Percentiles rank a stretch among this genome's conserved stretches.
Conservation (phyloP, 2,888 invertebrate species). For the Trachelus tabidus region DNA sequence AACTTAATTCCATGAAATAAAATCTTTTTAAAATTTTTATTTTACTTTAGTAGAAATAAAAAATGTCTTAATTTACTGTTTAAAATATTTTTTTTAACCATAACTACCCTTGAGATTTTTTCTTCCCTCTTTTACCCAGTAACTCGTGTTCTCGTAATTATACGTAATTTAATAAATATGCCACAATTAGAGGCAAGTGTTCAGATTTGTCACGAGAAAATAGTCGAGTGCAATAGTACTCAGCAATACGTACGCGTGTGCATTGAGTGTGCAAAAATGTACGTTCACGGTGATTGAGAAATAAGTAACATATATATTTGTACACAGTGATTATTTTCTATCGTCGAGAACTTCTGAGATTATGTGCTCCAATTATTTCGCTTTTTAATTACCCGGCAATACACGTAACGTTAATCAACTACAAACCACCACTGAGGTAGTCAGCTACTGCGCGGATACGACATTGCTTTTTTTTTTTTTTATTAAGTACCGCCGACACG, state of each 20-base stretch:
- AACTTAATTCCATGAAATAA: background rate
- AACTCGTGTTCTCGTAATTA: background rate
- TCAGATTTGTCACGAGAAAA: background rate
- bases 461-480: background rate
- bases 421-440: background rate
- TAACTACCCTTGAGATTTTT: too few relatives aligned
- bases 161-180: background rate
- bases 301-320: too few relatives aligned
- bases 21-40: background rate
- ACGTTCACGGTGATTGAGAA: background rate
- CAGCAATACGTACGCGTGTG: too few relatives aligned
- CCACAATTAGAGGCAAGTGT: background rate
- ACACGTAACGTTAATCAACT: background rate
- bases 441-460: background rate
- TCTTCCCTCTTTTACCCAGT: too few relatives aligned
- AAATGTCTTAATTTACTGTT: background rate
- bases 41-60: background rate
- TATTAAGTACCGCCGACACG: background rate
- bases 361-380: conserved; percentile 36
- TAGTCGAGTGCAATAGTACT: too few relatives aligned
- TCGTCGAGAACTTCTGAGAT: conserved; percentile 17
- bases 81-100: background rate
- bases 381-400: conserved; percentile 29
- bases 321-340: background rate
- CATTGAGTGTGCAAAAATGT: too few relatives aligned